These are phyloP conservation scores for Rattus rattus DNA, from an alignment of 2,113 vertebrate genomes.

Conservation along the genomic window DNA sequence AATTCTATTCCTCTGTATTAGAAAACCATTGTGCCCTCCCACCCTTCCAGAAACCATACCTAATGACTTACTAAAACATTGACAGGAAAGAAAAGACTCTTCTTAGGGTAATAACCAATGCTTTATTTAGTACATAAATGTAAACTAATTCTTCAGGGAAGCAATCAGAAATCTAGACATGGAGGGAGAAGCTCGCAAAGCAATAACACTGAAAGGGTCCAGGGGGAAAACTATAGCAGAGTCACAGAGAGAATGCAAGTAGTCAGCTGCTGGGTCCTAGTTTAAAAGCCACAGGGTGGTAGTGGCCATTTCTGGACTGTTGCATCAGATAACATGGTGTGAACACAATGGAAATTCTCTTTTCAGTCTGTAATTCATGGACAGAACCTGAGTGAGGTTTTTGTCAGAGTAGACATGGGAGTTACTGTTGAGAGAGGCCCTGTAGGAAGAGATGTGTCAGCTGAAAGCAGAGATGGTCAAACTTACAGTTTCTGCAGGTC, in stretches of 20 bases:
- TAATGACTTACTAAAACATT: neutral
- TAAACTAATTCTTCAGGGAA: slow-evolving; percentile 70
- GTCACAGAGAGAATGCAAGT: neutral
- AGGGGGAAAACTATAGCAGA: neutral
- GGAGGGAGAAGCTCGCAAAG: slow-evolving; percentile 50
- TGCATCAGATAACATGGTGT: neutral
- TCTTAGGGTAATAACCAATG: neutral
- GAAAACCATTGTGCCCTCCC: neutral
- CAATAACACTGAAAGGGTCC: slow-evolving; percentile 55
- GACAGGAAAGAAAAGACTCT: neutral
- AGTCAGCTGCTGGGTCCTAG: neutral
- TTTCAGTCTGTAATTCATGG: neutral
- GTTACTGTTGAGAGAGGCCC: neutral
- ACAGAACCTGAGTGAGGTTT: slow-evolving; percentile 12
- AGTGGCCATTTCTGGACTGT: slow-evolving; percentile 16
- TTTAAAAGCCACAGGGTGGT: slow-evolving; percentile 34
- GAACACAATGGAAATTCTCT: neutral
- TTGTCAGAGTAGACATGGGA: neutral
- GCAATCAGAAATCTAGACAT: slow-evolving; percentile 67
- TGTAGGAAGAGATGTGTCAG: neutral
- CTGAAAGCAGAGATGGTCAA: neutral
- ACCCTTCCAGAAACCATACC: neutral
- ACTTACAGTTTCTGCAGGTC: neutral
- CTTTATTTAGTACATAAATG: slow-evolving; percentile 55
- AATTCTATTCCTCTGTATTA: neutral